Base-by-base conservation (phyloP, 2,797 vertebrate species). In the Rhadinocentrus ornatus region DNA sequence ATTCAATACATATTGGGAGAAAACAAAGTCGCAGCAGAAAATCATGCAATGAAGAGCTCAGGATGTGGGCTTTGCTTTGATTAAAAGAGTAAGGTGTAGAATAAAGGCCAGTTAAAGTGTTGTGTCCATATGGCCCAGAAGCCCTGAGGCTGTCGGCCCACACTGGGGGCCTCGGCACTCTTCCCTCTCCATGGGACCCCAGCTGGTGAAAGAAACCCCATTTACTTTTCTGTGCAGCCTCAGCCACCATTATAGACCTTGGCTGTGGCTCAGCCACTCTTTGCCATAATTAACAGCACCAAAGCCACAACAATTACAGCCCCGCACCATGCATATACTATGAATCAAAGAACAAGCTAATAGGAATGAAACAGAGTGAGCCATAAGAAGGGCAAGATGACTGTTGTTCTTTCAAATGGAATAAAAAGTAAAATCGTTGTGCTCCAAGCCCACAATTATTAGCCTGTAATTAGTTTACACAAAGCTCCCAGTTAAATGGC, bases 401-500 rank as follows among this genome's bases (percentile, higher is more conserved):
- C 92, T 92, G 88, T 84, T 83, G 93, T 93, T 92, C 93, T 95
- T 93, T 92, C 89, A 84, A 94, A 96, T 94, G 93, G 95, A 96
- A 96, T 95, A 95, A 97, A 96, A 96, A 95, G 95, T 95, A 95
- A 95, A 95, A 96, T 94, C 94, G 93, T 95, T 95, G 94, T 86
- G 95, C 95, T 96, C 91, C 93, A 91, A 94, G 95, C 95, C 95
- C 93, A 94, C 95, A 95, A 97, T 97, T 96, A 98, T 98, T 97
- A 97, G 95, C 94, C 96, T 96, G 95, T 97, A 98, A 98, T 98
- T 98, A 97, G 96, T 97, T 97, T 97, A 97, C 95, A 97, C 96
- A 97, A 97, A 97, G 96, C 96, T 96, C 94, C 94, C 93, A 95
- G 96, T 97, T 97, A 97, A 98, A 97, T 95, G 95, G 96, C 95